Base-by-base conservation (phyloP, 2,888 invertebrate genomes). In the Cyrtodaria siliqua region DNA sequence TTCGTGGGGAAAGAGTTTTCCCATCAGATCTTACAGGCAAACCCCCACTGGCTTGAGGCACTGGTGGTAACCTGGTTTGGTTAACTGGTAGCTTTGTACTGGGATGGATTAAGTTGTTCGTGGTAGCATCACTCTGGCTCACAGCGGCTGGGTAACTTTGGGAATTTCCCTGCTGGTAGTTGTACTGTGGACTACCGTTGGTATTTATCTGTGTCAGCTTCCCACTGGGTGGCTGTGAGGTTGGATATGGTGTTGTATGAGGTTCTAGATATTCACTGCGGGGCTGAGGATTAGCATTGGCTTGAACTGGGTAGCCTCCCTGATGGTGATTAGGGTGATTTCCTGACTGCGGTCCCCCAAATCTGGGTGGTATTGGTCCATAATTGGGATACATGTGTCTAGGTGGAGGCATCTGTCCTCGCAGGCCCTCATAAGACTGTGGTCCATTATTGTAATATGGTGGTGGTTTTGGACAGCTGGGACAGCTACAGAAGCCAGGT, bases 381-480 rank as follows among this genome's bases (percentile, higher is more conserved):
- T 64, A 66, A 33, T 47, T 76, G 33, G 72, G 29, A 50, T 78
- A 74, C 29, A 59, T 42, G 12, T 59, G 71, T 60, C 67, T 66
- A 33, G 38, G 61, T 20, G 40, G 61, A 8, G 49, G 55, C 18
- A 38, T 24, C 18, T 42, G 62, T 50, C 38, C 59, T n/a, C 74
- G 59, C 9, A 44, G 33, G 12, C 20, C 26, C 12, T 68, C 68
- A 29, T 57, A 63, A 12, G 63, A 66, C 57, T 62, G 71, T 18
- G 68, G 63, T 61, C 59, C 23, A 24, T 52, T 20, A 55, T 40
- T 26, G 23, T 42, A 53, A 44, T 24, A 55, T 14, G 38, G 56
- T 16, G 71, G 69, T 33, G 74, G 71, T 56, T 69, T 78, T 1
- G 64, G 69, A 67, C 74, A 75, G 42, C 59, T 68, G 23, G 79